A percentile compares a stretch with the other conserved stretches of the same genome.
These are phyloP conservation scores for Archips xylosteana DNA, from an alignment of 2,888 invertebrate species.

Conservation along the genomic window DNA sequence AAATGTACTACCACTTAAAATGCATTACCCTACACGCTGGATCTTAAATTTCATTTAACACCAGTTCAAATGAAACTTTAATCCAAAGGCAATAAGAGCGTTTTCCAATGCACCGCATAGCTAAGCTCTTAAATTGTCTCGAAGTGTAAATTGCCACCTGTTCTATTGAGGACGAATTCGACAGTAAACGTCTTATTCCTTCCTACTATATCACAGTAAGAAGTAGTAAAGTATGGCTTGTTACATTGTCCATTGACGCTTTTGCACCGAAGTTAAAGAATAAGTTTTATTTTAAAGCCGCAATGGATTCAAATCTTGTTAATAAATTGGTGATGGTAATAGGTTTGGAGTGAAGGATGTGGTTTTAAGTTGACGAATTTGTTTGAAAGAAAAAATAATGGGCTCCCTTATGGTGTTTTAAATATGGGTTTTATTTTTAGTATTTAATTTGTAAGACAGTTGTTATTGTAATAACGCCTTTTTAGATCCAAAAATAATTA, in stretches of 20 bases:
- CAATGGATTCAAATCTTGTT: neutral
- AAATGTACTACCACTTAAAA: neutral
- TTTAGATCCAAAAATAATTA: neutral
- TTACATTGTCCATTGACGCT: conserved; percentile 1
- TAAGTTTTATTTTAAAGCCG: neutral
- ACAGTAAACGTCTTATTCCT: conserved; percentile 32
- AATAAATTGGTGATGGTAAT: neutral
- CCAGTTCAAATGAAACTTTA: neutral
- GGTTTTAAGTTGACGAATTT: conserved; percentile 34
- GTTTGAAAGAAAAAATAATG: conserved; percentile 27
- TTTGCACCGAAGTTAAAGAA: neutral
- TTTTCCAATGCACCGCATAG: neutral
- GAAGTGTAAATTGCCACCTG: conserved; percentile 40
- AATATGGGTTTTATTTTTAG: neutral
- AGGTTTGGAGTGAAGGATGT: conserved; percentile 1
- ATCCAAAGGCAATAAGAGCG: neutral
- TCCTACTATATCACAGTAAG: neutral
- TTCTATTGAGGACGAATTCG: conserved; percentile 30
- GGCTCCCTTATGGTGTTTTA: conserved; percentile 26
- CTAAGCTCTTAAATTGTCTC: conserved; percentile 20
- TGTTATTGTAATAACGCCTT: neutral
- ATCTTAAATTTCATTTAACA: neutral
- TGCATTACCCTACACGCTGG: neutral
- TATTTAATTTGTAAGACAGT: neutral
- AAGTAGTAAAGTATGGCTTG: neutral